Evolutionary conservation across 2,888 invertebrate species (phyloP), one percentile per base, ranked within the genome.

Genomic region (Aporophyla nigra): DNA sequence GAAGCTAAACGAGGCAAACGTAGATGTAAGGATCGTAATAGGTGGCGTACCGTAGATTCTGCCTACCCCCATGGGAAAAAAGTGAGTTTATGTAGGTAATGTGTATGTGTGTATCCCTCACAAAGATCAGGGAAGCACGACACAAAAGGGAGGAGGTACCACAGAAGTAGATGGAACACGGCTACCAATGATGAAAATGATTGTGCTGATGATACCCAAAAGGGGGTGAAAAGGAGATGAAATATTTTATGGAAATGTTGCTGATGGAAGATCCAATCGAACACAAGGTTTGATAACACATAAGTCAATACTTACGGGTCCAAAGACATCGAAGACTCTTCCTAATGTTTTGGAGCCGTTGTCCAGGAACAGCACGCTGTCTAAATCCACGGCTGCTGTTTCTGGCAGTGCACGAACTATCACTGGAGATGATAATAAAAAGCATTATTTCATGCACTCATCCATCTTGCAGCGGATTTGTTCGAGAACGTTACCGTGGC

Each of bases 301-400:
- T 49, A 27, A 49, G 6, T 71, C n/a, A 0, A 51, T 85, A 93
- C 94, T 93, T 87, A 97, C 97, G 69, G 98, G 98, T 21, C 99
- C 99, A 92, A 99, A 98, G 0, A 99, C 99, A 96, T 99, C 99
- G 93, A 98, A 99, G 68, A 99, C 97, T 92, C 98, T 97, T 12
- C 98, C 98, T 7, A 99, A 94, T 16, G 98, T 97, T 86, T 97
- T 97, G 80, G 98, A 97, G 6, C 98, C 98, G 87, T 98, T 97
- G 21, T 99, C 98, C 78, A 99, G 92, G 93, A 99, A 99, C 72
- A 99, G 95, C 21, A 99, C 97, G 1, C 98, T 98, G 82, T 99
- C 99, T 85, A 99, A 94, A 95, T 99, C 98, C 73, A 99, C 97
- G 0, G 99, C 97, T 66, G 98, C 98, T 27, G 98, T 97, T 75